Percentiles rank a stretch among this genome's conserved stretches.
These are phyloP conservation scores for Champsocephalus gunnari DNA, from an alignment of 2,797 vertebrate genomes.

Conservation along the genomic window DNA sequence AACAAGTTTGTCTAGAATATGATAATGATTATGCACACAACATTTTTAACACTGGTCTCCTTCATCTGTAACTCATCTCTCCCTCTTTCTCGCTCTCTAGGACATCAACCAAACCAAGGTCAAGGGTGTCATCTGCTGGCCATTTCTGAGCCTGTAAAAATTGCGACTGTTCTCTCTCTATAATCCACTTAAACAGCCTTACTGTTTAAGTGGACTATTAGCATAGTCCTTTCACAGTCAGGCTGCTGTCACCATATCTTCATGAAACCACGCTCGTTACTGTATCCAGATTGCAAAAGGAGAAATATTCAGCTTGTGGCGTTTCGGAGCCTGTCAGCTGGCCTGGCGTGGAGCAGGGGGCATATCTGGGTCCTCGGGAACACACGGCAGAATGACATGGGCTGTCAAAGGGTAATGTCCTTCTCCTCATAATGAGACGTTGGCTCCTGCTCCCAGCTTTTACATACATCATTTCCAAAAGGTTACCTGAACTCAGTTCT, in stretches of 20 bases:
- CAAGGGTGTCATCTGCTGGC: constrained; percentile 35
- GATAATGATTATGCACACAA: no score
- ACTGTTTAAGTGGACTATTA: background rate
- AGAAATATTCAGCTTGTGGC: constrained; percentile 53
- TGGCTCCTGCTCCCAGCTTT: constrained; percentile 38
- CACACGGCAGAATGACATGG: constrained; percentile 42
- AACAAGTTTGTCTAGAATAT: no score
- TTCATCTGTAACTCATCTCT: background rate
- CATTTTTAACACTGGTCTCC: no score
- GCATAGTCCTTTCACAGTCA: constrained; percentile 18
- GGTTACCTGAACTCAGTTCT: constrained; percentile 11
- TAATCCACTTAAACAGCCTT: no score
- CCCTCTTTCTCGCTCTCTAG: background rate
- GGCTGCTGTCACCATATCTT: constrained; percentile 51
- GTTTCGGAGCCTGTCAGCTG: constrained; percentile 62
- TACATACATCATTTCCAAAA: background rate
- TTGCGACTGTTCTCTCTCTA: no score
- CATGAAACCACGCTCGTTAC: constrained; percentile 55
- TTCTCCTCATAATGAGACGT: constrained; percentile 37
- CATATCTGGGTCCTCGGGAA: constrained; percentile 16
- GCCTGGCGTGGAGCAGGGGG: constrained; percentile 23
- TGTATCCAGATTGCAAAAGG: constrained; percentile 57
- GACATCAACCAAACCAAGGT: background rate
- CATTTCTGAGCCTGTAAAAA: background rate
- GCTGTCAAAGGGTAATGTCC: constrained; percentile 30